Percentiles rank a stretch among this genome's conserved stretches.
Conservation (phyloP, 2,797 vertebrate species). For the Bradypodion ventrale region DNA sequence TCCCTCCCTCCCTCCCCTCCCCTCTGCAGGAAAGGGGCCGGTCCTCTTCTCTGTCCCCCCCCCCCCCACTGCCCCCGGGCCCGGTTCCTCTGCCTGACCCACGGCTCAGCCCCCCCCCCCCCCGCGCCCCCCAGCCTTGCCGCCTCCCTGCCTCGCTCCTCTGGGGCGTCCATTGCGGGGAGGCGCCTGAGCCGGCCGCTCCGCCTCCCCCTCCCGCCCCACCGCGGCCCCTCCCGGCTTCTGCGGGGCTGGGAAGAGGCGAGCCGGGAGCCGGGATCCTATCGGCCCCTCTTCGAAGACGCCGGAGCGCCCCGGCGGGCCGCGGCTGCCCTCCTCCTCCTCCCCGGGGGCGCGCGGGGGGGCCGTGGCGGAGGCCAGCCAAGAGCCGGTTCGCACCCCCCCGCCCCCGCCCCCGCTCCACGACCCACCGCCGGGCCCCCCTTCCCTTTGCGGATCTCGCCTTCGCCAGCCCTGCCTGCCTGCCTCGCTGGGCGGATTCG, state of each 20-base stretch:
- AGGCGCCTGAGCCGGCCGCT: conserved; percentile 6
- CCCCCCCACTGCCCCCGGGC: too few species aligned
- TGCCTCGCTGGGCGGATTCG: conserved; percentile 8
- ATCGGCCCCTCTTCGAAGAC: neutral
- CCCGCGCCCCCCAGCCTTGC: neutral
- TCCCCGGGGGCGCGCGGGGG: too few species aligned
- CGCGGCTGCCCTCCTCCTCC: conserved; percentile 34
- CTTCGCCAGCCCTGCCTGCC: conserved; percentile 8
- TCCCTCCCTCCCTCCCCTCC: neutral
- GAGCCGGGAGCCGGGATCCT: neutral
- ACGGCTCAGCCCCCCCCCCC: too few species aligned
- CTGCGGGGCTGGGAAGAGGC: conserved; percentile 21
- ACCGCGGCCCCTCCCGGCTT: conserved; percentile 17
- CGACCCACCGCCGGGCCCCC: conserved; percentile 15
- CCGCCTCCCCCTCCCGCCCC: neutral
- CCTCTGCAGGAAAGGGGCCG: conserved; percentile 27
- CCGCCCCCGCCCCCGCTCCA: neutral
- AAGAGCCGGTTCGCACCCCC: neutral
- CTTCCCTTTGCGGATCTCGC: conserved; percentile 48
- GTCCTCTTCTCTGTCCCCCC: neutral
- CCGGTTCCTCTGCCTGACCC: neutral
- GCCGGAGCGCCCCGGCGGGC: neutral
- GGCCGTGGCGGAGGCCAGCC: neutral
- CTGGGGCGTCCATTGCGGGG: neutral
- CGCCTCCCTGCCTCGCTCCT: neutral